Evolutionary conservation across 2,888 invertebrate genomes (phyloP).

Genomic region (Notodonta ziczac): DNA sequence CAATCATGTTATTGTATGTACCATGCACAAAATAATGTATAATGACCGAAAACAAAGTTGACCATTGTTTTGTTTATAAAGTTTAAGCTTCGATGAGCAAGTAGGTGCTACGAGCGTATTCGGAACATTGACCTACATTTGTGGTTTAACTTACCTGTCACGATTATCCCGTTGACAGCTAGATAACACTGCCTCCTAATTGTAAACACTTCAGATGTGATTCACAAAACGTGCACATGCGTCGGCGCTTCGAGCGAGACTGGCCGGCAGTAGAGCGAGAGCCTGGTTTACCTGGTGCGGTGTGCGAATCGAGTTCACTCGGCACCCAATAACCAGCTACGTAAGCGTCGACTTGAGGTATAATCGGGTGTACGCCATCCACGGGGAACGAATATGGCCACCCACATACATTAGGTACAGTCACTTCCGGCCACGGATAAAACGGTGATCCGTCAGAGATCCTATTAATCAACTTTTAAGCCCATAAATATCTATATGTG

Average conservation of each 20-base stretch:
- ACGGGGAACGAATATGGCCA: constrained; percentile 40
- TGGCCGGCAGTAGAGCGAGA: constrained; percentile 48
- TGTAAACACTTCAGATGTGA: constrained; percentile 66
- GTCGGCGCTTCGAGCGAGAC: constrained; percentile 62
- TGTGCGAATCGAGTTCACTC: constrained; percentile 70
- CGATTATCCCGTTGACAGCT: constrained; percentile 65
- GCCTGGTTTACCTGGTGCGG: constrained; percentile 33
- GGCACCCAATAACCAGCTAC: constrained; percentile 40
- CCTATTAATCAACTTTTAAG: no score
- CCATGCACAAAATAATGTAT: constrained; percentile 15
- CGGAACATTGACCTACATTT: constrained; percentile 64
- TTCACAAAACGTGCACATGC: constrained; percentile 55
- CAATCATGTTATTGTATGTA: neutral
- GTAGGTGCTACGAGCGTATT: constrained; percentile 38
- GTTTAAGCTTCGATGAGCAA: constrained; percentile 16
- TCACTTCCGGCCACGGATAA: no score
- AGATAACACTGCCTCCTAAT: constrained; percentile 65
- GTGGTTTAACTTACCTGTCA: constrained; percentile 70
- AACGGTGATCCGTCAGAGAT: no score
- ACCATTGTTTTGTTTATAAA: constrained; percentile 62
- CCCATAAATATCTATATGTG: no score
- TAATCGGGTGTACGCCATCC: constrained; percentile 37
- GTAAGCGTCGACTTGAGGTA: constrained; percentile 36
- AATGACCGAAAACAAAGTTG: constrained; percentile 64
- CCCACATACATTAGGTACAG: constrained; percentile 38